Evolutionary conservation across 2,113 vertebrate genomes (phyloP).

Genomic region (Cebidichthys violaceus): DNA sequence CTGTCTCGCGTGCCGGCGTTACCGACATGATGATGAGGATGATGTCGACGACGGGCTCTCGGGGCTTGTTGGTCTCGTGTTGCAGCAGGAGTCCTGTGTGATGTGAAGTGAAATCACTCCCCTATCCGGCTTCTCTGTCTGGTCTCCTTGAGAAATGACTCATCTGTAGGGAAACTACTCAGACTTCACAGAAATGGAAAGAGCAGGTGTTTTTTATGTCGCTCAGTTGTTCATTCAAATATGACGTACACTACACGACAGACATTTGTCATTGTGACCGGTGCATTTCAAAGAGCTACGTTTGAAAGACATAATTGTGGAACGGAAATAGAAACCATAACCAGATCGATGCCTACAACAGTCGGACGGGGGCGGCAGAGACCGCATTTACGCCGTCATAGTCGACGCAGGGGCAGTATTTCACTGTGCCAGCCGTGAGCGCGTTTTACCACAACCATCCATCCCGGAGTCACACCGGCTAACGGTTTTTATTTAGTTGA

Average conservation of each 20-base stretch:
- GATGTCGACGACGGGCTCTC: slow-evolving; percentile 1
- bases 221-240: background rate
- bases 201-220: rapidly evolving
- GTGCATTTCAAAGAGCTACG: too few species aligned
- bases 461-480: background rate
- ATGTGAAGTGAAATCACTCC: slow-evolving; percentile 3
- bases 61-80: slow-evolving; percentile 19
- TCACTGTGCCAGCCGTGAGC: slow-evolving; percentile 5
- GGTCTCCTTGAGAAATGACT: background rate
- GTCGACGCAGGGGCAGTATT: rapidly evolving
- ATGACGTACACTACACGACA: background rate
- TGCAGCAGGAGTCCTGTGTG: slow-evolving; percentile 30
- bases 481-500: background rate
- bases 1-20: slow-evolving; percentile 34
- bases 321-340: background rate
- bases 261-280: too few species aligned
- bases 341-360: background rate
- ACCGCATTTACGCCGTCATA: background rate
- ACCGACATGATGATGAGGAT: slow-evolving; percentile 67
- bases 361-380: slow-evolving; percentile 72
- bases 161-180: background rate
- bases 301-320: background rate
- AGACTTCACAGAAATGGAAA: background rate
- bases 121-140: slow-evolving; percentile 4
- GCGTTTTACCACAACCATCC: slow-evolving; percentile 21